These are phyloP conservation scores for Narcine bancroftii DNA, from an alignment of 2,113 vertebrate genomes.

Conservation along the genomic window DNA sequence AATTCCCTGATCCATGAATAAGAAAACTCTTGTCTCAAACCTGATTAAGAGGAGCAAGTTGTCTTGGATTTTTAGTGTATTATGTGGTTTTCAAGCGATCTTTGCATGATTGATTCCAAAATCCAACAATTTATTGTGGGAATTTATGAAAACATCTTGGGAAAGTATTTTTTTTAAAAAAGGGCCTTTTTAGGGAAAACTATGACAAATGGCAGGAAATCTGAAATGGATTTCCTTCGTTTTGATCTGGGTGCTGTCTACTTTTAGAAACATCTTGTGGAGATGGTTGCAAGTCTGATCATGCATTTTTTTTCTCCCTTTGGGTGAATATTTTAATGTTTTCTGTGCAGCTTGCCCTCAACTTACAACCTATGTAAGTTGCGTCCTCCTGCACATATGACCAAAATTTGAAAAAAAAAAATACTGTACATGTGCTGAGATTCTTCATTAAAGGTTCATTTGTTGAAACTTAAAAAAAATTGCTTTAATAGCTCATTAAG, in stretches of 20 bases:
- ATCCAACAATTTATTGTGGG: constrained; percentile 1
- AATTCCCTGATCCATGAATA: constrained; percentile 7
- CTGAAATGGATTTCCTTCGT: neutral
- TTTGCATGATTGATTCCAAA: neutral
- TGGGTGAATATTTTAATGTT: too few species aligned
- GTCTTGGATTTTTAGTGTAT: neutral
- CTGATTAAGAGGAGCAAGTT: constrained; percentile 17
- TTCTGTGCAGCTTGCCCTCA: too few species aligned
- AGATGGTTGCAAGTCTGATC: neutral
- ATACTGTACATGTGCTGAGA: too few species aligned
- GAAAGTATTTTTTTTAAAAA: neutral
- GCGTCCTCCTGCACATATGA: too few species aligned
- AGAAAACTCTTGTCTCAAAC: constrained; percentile 10
- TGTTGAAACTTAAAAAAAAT: too few species aligned
- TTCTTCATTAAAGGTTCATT: too few species aligned
- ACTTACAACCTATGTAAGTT: too few species aligned
- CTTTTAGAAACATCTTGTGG: neutral
- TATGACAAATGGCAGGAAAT: neutral
- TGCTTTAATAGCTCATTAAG: too few species aligned
- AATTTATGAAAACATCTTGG: neutral
- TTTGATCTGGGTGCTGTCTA: neutral
- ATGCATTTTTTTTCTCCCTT: neutral
- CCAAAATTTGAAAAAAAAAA: too few species aligned
- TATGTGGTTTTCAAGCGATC: neutral
- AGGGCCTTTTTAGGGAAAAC: neutral